These are phyloP conservation scores for Eumacrocentrus americanus DNA, from an alignment of 2,888 invertebrate species.

Conservation along the genomic window DNA sequence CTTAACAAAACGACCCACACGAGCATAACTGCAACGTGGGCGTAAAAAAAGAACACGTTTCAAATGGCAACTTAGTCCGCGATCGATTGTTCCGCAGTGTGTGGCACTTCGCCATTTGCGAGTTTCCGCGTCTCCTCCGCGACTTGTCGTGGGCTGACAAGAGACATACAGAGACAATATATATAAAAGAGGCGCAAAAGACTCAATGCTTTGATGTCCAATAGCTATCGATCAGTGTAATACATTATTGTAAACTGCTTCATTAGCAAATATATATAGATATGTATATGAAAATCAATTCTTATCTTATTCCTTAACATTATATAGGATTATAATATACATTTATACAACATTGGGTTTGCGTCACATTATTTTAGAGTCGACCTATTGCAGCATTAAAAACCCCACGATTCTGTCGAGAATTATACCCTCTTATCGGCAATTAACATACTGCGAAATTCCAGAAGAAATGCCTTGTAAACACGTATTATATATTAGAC, in stretches of 20 bases:
- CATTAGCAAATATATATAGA: too few relatives aligned
- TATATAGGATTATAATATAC: too few relatives aligned
- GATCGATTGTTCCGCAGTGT: conserved; percentile 28
- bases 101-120: conserved; percentile 11
- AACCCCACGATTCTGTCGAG: too few relatives aligned
- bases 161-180: conserved; percentile 7
- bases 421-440: too few relatives aligned
- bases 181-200: not conserved
- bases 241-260: not conserved
- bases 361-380: too few relatives aligned
- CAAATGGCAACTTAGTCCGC: conserved; percentile 28
- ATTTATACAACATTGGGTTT: too few relatives aligned
- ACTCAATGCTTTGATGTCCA: not conserved
- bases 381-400: too few relatives aligned
- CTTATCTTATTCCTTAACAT: too few relatives aligned
- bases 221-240: conserved; percentile 3
- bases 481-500: too few relatives aligned
- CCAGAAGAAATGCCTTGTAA: too few relatives aligned
- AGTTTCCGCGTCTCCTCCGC: conserved; percentile 25
- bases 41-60: conserved; percentile 22
- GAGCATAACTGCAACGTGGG: conserved; percentile 18
- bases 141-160: conserved; percentile 24
- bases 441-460: too few relatives aligned
- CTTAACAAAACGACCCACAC: conserved; percentile 22
- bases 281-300: too few relatives aligned